phyloP scores from a whole-genome alignment of 2,888 invertebrate genomes.

The Carpatolechia fugitivella region DNA sequence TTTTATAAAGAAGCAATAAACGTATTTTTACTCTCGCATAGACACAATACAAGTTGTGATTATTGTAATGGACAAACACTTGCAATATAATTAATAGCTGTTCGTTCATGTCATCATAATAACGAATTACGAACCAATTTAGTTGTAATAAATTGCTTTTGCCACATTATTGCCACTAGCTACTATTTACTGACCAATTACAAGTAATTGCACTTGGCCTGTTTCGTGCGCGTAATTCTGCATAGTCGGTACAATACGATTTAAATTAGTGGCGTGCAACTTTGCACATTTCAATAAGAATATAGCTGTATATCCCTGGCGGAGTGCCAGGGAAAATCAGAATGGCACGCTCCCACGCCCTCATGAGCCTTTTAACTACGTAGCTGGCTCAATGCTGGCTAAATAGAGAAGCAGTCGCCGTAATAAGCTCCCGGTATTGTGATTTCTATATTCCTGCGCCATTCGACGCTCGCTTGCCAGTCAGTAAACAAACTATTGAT shows the following conservation, averaged over 20 bases:
- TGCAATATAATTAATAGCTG: background rate
- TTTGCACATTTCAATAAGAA: slow-evolving; percentile 20
- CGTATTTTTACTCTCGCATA: no score
- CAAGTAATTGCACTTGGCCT: slow-evolving; percentile 12
- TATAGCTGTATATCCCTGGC: slow-evolving; percentile 22
- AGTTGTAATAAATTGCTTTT: background rate
- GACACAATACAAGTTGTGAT: no score
- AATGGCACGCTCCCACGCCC: slow-evolving; percentile 18
- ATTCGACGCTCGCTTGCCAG: slow-evolving; percentile 17
- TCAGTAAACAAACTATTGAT: slow-evolving; percentile 20
- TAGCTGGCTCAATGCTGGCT: slow-evolving; percentile 15
- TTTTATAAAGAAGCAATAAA: no score
- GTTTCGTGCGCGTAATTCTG: background rate
- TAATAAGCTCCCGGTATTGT: slow-evolving; percentile 26
- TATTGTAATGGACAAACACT: background rate
- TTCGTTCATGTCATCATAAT: no score
- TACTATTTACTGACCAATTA: background rate
- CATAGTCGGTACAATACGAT: background rate
- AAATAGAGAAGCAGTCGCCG: slow-evolving; percentile 20
- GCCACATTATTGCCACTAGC: no score
- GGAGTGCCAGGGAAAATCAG: slow-evolving; percentile 16
- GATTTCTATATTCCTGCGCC: slow-evolving; percentile 20
- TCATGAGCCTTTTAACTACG: slow-evolving; percentile 16
- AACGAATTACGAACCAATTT: slow-evolving; percentile 6
- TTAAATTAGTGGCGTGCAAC: slow-evolving; percentile 18